Evolutionary conservation across 1,140 invertebrate species (phyloP).

Genomic region (Leptestheria dahalacensis): DNA sequence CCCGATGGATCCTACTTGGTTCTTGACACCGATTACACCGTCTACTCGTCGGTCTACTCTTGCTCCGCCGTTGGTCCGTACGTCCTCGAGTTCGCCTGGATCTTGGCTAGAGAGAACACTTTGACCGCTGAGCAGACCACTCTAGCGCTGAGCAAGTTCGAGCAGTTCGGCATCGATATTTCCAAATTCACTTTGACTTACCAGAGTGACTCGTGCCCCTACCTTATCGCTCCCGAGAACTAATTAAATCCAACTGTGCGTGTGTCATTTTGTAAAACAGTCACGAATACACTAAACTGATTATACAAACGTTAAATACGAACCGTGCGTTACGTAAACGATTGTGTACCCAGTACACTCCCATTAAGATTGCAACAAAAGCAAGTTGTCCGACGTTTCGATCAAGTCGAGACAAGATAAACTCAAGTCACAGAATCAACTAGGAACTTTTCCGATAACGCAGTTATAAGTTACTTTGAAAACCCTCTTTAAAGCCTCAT

Average conservation of each 20-base stretch:
- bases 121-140: neutral
- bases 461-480: too few species aligned
- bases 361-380: too few species aligned
- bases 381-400: too few species aligned
- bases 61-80: slow-evolving; percentile 6
- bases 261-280: too few species aligned
- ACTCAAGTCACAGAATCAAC: too few species aligned
- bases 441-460: too few species aligned
- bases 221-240: neutral
- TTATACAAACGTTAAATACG: too few species aligned
- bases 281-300: too few species aligned
- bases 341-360: too few species aligned
- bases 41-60: slow-evolving; percentile 13
- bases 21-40: slow-evolving; percentile 15
- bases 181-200: slow-evolving; percentile 7
- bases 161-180: slow-evolving; percentile 11
- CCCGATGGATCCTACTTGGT: slow-evolving; percentile 16
- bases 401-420: too few species aligned
- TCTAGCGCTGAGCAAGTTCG: slow-evolving; percentile 7
- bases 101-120: slow-evolving; percentile 11
- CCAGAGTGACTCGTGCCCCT: slow-evolving; percentile 12
- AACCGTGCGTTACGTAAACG: too few species aligned
- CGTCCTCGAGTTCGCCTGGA: slow-evolving; percentile 14
- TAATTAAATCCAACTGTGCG: slow-evolving; percentile 22
- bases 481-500: too few species aligned